Conservation (phyloP, 2,888 invertebrate genomes). For the Sesia apiformis region DNA sequence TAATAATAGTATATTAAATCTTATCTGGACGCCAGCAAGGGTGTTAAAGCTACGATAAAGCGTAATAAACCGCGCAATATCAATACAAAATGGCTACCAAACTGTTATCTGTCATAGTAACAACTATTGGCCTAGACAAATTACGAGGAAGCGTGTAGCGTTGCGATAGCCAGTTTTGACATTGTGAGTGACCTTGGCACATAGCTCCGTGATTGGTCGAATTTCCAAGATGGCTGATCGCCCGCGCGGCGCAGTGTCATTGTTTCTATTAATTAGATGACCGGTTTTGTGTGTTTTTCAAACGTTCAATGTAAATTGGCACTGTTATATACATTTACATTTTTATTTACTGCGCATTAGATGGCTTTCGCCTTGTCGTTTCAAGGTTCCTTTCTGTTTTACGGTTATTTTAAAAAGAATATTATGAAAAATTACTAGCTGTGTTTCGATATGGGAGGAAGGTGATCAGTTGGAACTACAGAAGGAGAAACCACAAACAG, state of each 20-base stretch:
- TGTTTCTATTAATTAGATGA: constrained; percentile 64
- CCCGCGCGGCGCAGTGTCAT: constrained; percentile 43
- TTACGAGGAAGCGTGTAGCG: constrained; percentile 50
- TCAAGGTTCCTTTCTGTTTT: background rate
- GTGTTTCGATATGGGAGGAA: too few species aligned
- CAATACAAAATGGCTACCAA: constrained; percentile 55
- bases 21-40: too few species aligned
- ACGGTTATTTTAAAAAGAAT: background rate
- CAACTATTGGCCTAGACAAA: constrained; percentile 52
- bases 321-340: background rate
- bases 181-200: constrained; percentile 62
- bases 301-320: constrained; percentile 23
- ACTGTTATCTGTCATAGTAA: constrained; percentile 54
- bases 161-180: constrained; percentile 44
- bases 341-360: background rate
- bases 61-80: background rate
- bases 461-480: too few species aligned
- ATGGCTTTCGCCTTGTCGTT: background rate
- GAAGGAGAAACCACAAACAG: too few species aligned
- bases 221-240: constrained; percentile 52
- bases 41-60: too few species aligned
- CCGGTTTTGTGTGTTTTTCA: constrained; percentile 57
- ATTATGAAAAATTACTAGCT: too few species aligned
- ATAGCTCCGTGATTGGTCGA: constrained; percentile 46
- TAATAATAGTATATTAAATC: too few species aligned